phyloP scores from a whole-genome alignment of 2,797 vertebrate genomes.

The Enteromius paludinosus region DNA sequence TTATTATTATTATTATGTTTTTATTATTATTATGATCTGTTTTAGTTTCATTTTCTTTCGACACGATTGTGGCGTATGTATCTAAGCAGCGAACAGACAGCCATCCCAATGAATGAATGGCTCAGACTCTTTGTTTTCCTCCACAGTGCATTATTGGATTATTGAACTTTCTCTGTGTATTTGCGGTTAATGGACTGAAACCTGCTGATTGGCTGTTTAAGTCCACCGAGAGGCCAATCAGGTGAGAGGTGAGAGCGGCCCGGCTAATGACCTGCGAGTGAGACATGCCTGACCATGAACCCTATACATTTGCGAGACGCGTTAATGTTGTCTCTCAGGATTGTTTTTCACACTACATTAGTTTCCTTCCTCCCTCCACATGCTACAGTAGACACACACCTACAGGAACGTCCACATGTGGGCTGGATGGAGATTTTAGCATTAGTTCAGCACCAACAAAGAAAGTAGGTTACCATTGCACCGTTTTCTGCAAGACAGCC shows the following conservation, averaged over 20 bases:
- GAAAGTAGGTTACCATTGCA: constrained; percentile 23
- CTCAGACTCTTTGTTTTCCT: constrained; percentile 9
- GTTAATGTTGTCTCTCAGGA: constrained; percentile 13
- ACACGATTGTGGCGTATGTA: neutral
- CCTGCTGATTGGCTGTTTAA: constrained; percentile 36
- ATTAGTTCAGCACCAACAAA: constrained; percentile 23
- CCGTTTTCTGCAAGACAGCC: constrained; percentile 52
- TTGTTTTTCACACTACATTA: constrained; percentile 24
- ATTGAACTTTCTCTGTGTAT: constrained; percentile 29
- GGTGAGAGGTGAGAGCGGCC: constrained; percentile 16
- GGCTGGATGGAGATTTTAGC: constrained; percentile 1
- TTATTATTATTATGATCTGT: neutral
- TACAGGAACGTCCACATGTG: constrained; percentile 4
- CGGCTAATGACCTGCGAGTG: constrained; percentile 24
- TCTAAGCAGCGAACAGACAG: neutral
- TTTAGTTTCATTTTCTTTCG: neutral
- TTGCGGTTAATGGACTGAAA: constrained; percentile 29
- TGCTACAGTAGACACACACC: neutral
- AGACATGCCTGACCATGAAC: constrained; percentile 6
- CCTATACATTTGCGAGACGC: neutral
- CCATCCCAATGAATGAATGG: neutral
- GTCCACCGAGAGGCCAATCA: constrained; percentile 13
- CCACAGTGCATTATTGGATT: constrained; percentile 9
- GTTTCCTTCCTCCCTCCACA: neutral
- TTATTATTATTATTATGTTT: neutral